phyloP scores from a whole-genome alignment of 2,888 invertebrate genomes.

The Microdon myrmicae region DNA sequence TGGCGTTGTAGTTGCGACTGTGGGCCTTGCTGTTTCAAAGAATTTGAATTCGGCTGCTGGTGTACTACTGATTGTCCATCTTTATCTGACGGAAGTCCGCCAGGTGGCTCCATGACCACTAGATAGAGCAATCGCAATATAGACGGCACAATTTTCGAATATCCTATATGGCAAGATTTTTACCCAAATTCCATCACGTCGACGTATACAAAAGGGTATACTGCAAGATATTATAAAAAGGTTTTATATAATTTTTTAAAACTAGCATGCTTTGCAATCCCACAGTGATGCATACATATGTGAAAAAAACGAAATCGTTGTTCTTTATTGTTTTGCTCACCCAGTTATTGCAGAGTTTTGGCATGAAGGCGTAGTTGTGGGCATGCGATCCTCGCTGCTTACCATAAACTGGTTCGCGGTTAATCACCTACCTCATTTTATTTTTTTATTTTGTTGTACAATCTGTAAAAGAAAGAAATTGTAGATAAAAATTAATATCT shows the following conservation, averaged over 20 bases:
- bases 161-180: slow-evolving; percentile 50
- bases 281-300: slow-evolving; percentile 58
- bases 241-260: slow-evolving; percentile 3
- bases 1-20: slow-evolving; percentile 53
- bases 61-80: slow-evolving; percentile 61
- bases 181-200: slow-evolving; percentile 66
- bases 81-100: slow-evolving; percentile 63
- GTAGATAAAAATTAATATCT: too few species aligned
- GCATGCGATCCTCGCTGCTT: slow-evolving; percentile 57
- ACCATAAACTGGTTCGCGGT: slow-evolving; percentile 55
- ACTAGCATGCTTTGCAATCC: slow-evolving; percentile 43
- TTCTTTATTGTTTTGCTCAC: slow-evolving; percentile 47
- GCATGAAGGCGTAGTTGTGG: slow-evolving; percentile 54
- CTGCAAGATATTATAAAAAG: slow-evolving; percentile 50
- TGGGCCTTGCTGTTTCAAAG: slow-evolving; percentile 47
- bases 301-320: slow-evolving; percentile 56
- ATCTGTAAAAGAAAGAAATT: too few species aligned
- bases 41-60: slow-evolving; percentile 54
- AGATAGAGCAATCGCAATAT: slow-evolving; percentile 56
- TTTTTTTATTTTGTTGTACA: too few species aligned
- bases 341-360: slow-evolving; percentile 30
- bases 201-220: slow-evolving; percentile 63
- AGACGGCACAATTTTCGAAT: slow-evolving; percentile 57
- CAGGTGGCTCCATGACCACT: slow-evolving; percentile 66
- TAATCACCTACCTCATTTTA: slow-evolving; percentile 59